Base-by-base conservation (phyloP, 2,888 invertebrate species). In the Drosophila monieri region DNA sequence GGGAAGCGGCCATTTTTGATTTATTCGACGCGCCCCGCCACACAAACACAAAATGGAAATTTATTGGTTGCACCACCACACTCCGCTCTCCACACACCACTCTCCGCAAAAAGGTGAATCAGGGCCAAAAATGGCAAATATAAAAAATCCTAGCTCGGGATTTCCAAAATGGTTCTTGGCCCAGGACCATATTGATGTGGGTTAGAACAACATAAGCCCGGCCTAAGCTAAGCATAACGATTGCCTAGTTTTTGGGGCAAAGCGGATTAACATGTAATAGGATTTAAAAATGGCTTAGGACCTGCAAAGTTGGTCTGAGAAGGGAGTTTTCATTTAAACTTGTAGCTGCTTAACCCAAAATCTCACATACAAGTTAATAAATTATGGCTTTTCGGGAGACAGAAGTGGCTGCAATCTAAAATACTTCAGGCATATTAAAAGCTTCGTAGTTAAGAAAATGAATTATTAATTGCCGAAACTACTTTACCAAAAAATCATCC, bases 1-100 rank as follows among this genome's bases (percentile, higher is more conserved):
- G 47, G 48, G 39, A 15, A 41, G 37, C 64, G 48, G 79, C 84
- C 84, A 87, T 85, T 87, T 80, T 85, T 85, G 84, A 85, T 85
- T 85, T 85, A 85, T 86, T 55, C 53, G 53, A 62, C 53, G 64
- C 46, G 53, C 64, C 62, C 37, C 52, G 72, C 60, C 74, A 57
- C 52, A 48, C 68, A 61, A 52, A 57, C 58, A 54, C 58, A 66
- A 74, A 78, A 83, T 85, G 80, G 62, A 83, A 83, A 83, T 85
- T 83, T 83, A 85, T 79, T 72, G 70, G 66, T 65, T 53, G 69
- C 52, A 39, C 57, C 53, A 43, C 37, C 32, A 32, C 54, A 71
- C 41, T 25, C 48, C 32, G n/a, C 54, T 65, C 41, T 15, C 48
- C 51, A 39, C 21, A 12, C 15, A 15, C 53, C 35, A 44, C 65